Evolutionary conservation across 2,888 invertebrate species (phyloP).

Genomic region (Caenorhabditis macrosperma): DNA sequence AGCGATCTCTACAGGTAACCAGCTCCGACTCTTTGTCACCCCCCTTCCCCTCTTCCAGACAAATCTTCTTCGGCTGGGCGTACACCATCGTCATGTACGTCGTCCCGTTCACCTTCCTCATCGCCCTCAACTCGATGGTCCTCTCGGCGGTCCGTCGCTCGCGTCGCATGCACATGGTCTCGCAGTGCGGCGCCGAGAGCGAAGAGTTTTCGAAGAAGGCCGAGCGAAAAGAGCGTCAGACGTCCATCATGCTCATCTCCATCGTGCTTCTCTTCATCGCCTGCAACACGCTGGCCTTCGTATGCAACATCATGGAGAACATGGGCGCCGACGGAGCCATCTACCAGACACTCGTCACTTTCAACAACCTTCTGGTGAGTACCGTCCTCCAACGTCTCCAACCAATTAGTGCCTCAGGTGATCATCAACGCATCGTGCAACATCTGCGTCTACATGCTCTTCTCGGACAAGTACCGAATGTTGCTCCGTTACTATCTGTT

Average conservation of each 20-base stretch:
- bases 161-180: slow-evolving; percentile 68
- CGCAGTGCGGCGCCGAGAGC: slow-evolving; percentile 66
- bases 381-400: background rate
- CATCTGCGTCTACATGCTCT: slow-evolving; percentile 78
- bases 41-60: slow-evolving; percentile 30
- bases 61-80: slow-evolving; percentile 76
- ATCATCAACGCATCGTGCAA: slow-evolving; percentile 77
- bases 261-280: slow-evolving; percentile 75
- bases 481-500: slow-evolving; percentile 74
- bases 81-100: slow-evolving; percentile 76
- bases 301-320: slow-evolving; percentile 77
- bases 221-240: slow-evolving; percentile 73
- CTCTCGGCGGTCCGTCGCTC: slow-evolving; percentile 73
- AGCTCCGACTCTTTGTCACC: background rate
- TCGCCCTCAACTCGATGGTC: slow-evolving; percentile 78
- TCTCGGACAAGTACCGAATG: slow-evolving; percentile 77
- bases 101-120: slow-evolving; percentile 77
- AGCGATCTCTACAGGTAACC: slow-evolving; percentile 58
- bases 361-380: slow-evolving; percentile 74
- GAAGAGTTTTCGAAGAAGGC: slow-evolving; percentile 70
- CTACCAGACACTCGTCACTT: slow-evolving; percentile 71
- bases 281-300: slow-evolving; percentile 76
- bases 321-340: slow-evolving; percentile 62
- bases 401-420: too few species aligned
- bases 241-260: slow-evolving; percentile 77